These are phyloP conservation scores for Montipora efflorescens DNA, from an alignment of 64 coral and sea anemone genomes.

Conservation along the genomic window DNA sequence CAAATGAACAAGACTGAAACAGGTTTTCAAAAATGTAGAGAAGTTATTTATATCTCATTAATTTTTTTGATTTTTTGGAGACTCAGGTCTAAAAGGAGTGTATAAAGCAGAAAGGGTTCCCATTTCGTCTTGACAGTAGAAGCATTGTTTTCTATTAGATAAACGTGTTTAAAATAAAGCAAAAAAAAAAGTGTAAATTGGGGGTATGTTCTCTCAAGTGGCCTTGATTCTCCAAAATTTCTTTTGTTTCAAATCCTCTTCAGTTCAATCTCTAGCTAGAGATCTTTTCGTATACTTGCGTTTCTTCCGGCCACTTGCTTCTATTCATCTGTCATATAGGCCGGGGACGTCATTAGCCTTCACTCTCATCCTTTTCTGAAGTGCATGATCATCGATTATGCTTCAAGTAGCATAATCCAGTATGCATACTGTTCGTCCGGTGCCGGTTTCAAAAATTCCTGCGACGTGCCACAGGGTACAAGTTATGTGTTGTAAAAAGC, in stretches of 20 bases:
- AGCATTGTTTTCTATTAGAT: too few relatives aligned
- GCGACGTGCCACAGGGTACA: too few relatives aligned
- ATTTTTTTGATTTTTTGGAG: too few relatives aligned
- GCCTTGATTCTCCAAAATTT: slow-evolving; percentile 17
- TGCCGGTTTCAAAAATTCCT: neutral
- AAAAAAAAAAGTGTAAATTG: too few relatives aligned
- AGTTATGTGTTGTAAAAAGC: too few relatives aligned
- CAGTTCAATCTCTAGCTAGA: neutral
- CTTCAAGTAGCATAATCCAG: neutral
- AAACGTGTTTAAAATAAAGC: too few relatives aligned
- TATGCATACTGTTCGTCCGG: neutral
- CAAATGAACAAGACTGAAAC: too few relatives aligned
- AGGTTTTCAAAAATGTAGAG: too few relatives aligned
- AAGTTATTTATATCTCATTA: too few relatives aligned
- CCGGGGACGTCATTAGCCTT: neutral
- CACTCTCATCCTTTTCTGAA: slow-evolving; percentile 22
- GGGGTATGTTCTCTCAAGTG: neutral
- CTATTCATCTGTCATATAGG: slow-evolving; percentile 1
- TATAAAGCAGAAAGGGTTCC: too few relatives aligned
- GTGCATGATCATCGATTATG: neutral
- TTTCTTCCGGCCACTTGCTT: slow-evolving; percentile 8
- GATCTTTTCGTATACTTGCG: neutral
- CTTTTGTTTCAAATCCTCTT: slow-evolving; percentile 22
- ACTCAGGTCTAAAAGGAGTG: too few relatives aligned
- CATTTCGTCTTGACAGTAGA: too few relatives aligned